Evolutionary conservation across 2,888 invertebrate genomes (phyloP).

Genomic region (Diarsia dahlii): DNA sequence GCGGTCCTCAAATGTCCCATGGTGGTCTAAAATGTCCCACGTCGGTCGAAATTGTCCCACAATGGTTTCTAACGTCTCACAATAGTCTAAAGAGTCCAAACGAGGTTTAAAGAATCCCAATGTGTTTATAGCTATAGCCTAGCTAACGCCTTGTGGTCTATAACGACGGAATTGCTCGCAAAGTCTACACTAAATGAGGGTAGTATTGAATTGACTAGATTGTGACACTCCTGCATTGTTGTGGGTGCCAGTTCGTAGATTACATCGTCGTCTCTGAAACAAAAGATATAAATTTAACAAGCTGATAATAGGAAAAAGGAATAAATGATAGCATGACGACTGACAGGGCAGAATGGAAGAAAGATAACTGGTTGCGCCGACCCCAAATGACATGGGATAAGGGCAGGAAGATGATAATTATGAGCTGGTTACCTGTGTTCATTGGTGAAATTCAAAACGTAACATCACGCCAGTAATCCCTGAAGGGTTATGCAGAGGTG

Average conservation of each 20-base stretch:
- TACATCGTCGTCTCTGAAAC: slow-evolving; percentile 75
- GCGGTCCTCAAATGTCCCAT: no score
- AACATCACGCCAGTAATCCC: no score
- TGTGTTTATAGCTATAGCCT: slow-evolving; percentile 67
- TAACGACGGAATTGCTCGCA: slow-evolving; percentile 76
- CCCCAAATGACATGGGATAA: no score
- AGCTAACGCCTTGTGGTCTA: slow-evolving; percentile 69
- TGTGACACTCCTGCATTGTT: slow-evolving; percentile 71
- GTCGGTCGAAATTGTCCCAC: not conserved
- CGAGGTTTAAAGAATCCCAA: not conserved
- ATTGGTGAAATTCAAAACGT: no score
- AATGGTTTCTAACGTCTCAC: not conserved
- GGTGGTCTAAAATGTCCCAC: not conserved
- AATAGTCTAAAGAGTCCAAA: not conserved
- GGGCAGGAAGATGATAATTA: no score
- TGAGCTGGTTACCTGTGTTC: no score
- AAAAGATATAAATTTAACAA: not conserved
- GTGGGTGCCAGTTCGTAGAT: slow-evolving; percentile 72
- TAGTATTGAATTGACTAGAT: slow-evolving; percentile 75
- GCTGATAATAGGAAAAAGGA: no score
- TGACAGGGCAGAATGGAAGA: no score
- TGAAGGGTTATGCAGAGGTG: no score
- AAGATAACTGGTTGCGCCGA: no score
- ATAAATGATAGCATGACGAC: no score
- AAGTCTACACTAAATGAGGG: slow-evolving; percentile 77